These are phyloP conservation scores for Eudorcas thomsonii DNA, from an alignment of 2,113 vertebrate genomes.

Conservation along the genomic window DNA sequence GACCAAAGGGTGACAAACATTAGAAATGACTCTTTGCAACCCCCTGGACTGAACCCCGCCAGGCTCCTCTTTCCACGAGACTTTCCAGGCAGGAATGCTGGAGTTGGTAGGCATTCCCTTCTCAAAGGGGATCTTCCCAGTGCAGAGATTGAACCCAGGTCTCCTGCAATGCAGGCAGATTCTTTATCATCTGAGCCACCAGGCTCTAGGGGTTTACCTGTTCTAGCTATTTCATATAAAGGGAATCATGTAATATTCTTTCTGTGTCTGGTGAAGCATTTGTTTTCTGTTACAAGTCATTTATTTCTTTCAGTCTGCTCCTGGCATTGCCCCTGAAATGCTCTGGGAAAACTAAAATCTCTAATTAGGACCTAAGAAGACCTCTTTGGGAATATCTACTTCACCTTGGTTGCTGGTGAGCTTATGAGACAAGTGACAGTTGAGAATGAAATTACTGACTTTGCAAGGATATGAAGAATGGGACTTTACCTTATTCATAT, in stretches of 20 bases:
- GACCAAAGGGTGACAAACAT: background rate
- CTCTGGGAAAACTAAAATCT: background rate
- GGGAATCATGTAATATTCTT: background rate
- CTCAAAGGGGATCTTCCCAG: background rate
- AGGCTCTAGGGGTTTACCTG: background rate
- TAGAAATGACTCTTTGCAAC: background rate
- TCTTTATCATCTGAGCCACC: background rate
- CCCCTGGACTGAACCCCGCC: background rate
- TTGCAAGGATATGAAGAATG: background rate
- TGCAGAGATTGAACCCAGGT: background rate
- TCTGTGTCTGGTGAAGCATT: background rate
- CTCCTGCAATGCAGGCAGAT: background rate
- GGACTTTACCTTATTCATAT: background rate
- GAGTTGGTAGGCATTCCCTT: background rate
- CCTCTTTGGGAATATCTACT: background rate
- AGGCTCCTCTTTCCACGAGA: background rate
- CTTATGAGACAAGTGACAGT: background rate
- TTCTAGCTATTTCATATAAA: background rate
- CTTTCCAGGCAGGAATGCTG: background rate
- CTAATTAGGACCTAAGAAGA: background rate
- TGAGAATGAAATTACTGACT: background rate
- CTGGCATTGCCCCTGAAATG: background rate
- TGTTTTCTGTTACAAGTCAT: background rate
- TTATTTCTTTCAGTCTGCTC: background rate
- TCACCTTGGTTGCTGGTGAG: background rate